Base-by-base conservation (phyloP, 2,113 vertebrate genomes). In the Megaceryle maxima region DNA sequence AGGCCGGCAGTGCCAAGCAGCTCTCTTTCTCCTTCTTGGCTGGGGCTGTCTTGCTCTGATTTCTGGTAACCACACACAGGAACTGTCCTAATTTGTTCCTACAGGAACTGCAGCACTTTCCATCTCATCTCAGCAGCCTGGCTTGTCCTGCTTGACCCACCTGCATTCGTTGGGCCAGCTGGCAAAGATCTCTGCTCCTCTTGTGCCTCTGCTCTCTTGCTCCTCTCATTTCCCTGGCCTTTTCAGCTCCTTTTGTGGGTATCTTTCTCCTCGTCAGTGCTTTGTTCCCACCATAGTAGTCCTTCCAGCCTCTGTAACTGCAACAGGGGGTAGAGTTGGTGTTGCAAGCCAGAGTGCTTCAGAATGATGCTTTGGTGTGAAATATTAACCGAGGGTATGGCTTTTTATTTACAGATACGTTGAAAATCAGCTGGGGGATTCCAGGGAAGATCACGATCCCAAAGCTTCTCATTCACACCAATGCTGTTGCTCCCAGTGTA, bases 251-350 rank as follows among this genome's bases (percentile, higher is more conserved):
- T 43, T 18, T 46, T 35, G 44, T 29, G 13, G 39, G 31, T 63
- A 78, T 76, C n/a, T 74, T 83, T 29, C 97, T 70, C n/a, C 73
- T 76, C 3, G 73, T 74, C 59, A 90, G 94, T 3, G 94, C 97
- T 16, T 95, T 44, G 2, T 95, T 95, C 20, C 98, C 97, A 29
- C 81, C 88, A 35, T 56, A 91, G 69, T 64, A 55, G 11, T 92
- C 88, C 69, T 85, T 88, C 57, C 11, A 44, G 9, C 33, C 70
- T 29, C 95, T 90, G 90, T 97, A 70, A 97, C 95, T 24, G 88
- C 93, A 17, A 96, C 96, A 2, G 85, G 67, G 67, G 83, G 88
- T 28, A 81, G 57, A 33, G 24, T 11, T 60, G 63, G 92, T 96
- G 69, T 91, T 16, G 17, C 14, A 60, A 37, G 56, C 18, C 6